Evolutionary conservation across 2,113 vertebrate genomes (phyloP), one percentile per base, ranked within the genome.

Genomic region (Astur gentilis): DNA sequence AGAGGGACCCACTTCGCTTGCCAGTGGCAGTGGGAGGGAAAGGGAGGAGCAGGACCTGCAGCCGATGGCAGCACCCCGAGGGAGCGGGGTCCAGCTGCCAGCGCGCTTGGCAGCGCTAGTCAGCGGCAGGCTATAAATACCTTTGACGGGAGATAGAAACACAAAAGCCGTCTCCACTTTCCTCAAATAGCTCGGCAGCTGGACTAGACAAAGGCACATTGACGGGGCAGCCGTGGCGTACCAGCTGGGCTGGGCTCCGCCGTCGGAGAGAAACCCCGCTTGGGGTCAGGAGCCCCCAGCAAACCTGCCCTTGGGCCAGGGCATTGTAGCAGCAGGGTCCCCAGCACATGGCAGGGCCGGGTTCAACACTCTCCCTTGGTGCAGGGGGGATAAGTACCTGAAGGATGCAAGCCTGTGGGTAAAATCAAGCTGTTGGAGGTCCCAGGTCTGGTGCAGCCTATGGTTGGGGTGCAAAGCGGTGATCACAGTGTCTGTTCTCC

Each of bases 121-220:
- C 86, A 81, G 89, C 32, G 1, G 50, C 80, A 89, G 80, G 80
- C 94, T 97, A 95, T 96, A 96, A 96, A 96, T 96, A 96, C 91
- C 93, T 94, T 83, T 5, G 26, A 77, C 4, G 0, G 40, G 71
- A 91, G 96, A 97, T 88, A 96, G 93, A 81, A 95, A 92, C 87
- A 95, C 93, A 96, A 94, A 96, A 93, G 95, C 89, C 0, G 1
- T 94, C 93, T 91, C 94, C 94, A 9, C 93, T 97, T 97, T 95
- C 95, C 94, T 78, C 83, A 95, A 96, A 95, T 94, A 96, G 91
- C 89, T 83, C 11, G 0, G 85, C 95, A 93, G 91, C 76, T 55
- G 0, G 27, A 76, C 80, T 72, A 95, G 91, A 96, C 95, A 97
- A 96, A 96, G 89, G 65, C 87, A 16, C 80, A 91, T 94, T 96